Percentiles rank a stretch among this genome's conserved stretches.
These are phyloP conservation scores for Lordiphosa fenestrarum DNA, from an alignment of 2,888 invertebrate species.

Conservation along the genomic window DNA sequence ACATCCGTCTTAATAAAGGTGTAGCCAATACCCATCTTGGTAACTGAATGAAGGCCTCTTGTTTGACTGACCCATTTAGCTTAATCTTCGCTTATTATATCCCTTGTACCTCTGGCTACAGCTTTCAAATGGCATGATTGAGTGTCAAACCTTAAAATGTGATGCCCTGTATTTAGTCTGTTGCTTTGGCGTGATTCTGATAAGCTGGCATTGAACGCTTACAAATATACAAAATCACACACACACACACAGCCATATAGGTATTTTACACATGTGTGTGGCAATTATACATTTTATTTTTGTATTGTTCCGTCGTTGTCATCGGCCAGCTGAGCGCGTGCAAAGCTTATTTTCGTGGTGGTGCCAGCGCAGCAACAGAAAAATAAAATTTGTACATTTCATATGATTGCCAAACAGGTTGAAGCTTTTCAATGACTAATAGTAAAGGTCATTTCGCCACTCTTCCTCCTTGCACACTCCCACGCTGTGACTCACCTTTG, in stretches of 20 bases:
- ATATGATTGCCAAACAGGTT: slow-evolving; percentile 66
- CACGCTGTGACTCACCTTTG: slow-evolving; percentile 75
- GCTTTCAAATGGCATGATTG: too few relatives aligned
- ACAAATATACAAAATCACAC: background rate
- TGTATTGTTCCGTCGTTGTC: slow-evolving; percentile 33
- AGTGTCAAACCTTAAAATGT: too few relatives aligned
- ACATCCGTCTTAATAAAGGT: too few relatives aligned
- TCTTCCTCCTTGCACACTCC: slow-evolving; percentile 4
- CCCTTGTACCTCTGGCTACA: too few relatives aligned
- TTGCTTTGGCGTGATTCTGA: slow-evolving; percentile 32
- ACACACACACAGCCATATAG: background rate
- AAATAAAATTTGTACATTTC: slow-evolving; percentile 34
- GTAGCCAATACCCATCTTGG: too few relatives aligned
- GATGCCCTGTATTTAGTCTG: slow-evolving; percentile 11
- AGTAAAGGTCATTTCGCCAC: slow-evolving; percentile 47
- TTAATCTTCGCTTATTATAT: too few relatives aligned
- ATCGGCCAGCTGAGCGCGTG: slow-evolving; percentile 62
- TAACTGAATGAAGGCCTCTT: too few relatives aligned
- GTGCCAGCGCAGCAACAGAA: slow-evolving; percentile 62
- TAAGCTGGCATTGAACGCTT: slow-evolving; percentile 43
- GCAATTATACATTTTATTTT: slow-evolving; percentile 19
- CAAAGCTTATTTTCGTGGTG: slow-evolving; percentile 49
- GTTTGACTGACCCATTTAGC: too few relatives aligned
- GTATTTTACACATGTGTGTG: slow-evolving; percentile 1
- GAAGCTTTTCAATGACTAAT: slow-evolving; percentile 61